Base-by-base conservation (phyloP, 2,113 vertebrate genomes). In the Podilymbus podiceps region DNA sequence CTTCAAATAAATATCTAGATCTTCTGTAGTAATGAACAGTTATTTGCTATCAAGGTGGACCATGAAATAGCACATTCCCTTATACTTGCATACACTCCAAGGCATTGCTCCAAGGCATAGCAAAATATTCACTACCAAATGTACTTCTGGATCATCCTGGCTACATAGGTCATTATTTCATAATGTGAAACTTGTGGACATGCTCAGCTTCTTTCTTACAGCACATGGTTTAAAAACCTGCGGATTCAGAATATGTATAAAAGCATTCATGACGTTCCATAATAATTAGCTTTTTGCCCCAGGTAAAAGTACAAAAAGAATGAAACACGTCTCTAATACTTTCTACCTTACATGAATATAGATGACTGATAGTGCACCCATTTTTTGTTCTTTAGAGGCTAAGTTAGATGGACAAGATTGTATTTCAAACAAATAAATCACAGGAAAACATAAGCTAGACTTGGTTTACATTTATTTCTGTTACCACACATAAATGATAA, bases 381-480 rank as follows among this genome's bases (percentile, higher is more conserved):
- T 42, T 50, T 82, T 75, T 85, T 88, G 15, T 64, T 49, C 35
- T 81, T 56, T 30, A 42, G 15, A 76, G 67, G 15, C 21, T 58
- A 60, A 75, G 16, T 46, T 64, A 69, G 31, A 58, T 63, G 10
- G 77, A 44, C 44, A 88, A 93, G 52, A 58, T 69, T 93, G 19
- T 85, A 94, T 93, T 95, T 88, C 88, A 90, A 72, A 79, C 22
- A 91, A 93, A 83, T 95, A 85, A 38, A 85, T 93, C 71, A 87
- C 83, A 89, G 71, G 0, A 12, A 92, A 94, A 68, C 8, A 22
- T 8, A 72, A 68, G 14, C 28, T 78, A 77, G 94, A 33, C n/a
- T 96, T 79, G 35, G 22, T 90, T 92, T 92, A 90, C 50, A 52
- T 50, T 91, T 94, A 59, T 58, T 81, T 97, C 16, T 89, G 63